Base-by-base conservation (phyloP, 2,797 vertebrate species). In the Anguilla megastoma region DNA sequence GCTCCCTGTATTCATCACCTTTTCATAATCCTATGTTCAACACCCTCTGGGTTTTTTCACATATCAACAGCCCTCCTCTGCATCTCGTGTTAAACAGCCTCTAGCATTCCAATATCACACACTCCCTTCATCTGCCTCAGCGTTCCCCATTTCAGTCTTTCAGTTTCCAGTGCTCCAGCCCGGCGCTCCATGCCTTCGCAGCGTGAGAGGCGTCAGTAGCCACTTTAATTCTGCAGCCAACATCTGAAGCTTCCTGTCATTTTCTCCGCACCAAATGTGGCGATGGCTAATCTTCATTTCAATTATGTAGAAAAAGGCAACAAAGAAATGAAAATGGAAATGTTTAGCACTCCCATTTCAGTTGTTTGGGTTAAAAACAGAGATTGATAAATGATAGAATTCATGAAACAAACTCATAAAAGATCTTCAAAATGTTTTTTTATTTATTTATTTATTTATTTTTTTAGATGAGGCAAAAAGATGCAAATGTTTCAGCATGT, bases 21-120 rank as follows among this genome's bases (percentile, higher is more conserved):
- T 82, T 82, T 82, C 45, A 9, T 82, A 48, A 48, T 82, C 45
- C 45, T 50, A 50, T 50, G 79, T 82, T 82, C 21, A n/a, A 48
- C 41, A n/a, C 79, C 79, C 79, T 82, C 41, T 50, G 41, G 79
- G 45, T 2, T 50, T 50, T 45, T 50, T 3, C n/a, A 79, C 79
- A n/a, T 5, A 10, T 48, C 18, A 50, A 50, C 76, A 48, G n/a
- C 36, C 60, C 71, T 58, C 33, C 27, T 16, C 66, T 79, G 71
- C 69, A 33, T 79, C 69, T 36, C 0, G 50, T 54, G 4, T 86
- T 76, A 76, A 56, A 58, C 54, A 76, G 54, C 56, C 56, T 48
- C 24, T 45, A 45, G 86, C 56, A 24, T 54, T 83, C 41, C 27
- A 85, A 41, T 58, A 85, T 60, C 56, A 12, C 56, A 33, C 52